phyloP scores from a whole-genome alignment of 2,797 vertebrate genomes.

The Taeniopygia guttata region DNA sequence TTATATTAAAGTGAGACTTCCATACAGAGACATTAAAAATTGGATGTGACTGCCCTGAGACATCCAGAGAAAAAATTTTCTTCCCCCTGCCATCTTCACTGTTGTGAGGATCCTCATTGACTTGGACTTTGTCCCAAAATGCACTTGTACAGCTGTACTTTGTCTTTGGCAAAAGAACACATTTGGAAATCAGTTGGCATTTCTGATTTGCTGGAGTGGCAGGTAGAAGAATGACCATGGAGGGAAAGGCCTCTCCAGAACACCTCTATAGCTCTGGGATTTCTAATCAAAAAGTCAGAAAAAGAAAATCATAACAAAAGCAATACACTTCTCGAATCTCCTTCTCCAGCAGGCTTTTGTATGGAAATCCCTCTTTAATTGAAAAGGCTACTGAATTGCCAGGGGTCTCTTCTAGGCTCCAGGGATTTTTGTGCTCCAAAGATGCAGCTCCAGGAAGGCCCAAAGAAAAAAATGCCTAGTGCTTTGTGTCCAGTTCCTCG shows the following conservation, averaged over 20 bases:
- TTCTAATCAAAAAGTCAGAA: neutral
- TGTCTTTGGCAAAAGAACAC: neutral
- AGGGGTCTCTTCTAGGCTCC: neutral
- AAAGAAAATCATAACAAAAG: neutral
- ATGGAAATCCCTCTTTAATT: constrained; percentile 65
- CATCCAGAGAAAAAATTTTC: neutral
- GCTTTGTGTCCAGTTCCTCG: neutral
- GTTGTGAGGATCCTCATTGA: neutral
- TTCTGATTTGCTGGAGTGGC: neutral
- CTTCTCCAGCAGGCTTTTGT: neutral
- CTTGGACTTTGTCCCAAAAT: neutral
- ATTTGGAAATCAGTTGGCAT: neutral
- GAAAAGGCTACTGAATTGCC: constrained; percentile 61
- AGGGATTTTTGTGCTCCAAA: neutral
- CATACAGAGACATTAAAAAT: constrained; percentile 43
- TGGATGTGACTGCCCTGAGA: neutral
- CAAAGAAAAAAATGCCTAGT: neutral
- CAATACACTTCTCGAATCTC: neutral
- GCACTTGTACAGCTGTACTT: neutral
- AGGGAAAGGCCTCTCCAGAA: neutral
- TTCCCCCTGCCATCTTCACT: neutral
- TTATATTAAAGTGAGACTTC: constrained; percentile 58
- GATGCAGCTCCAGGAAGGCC: neutral
- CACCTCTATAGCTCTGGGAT: neutral
- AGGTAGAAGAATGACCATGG: neutral